These are phyloP conservation scores for Poliocrania exsul DNA, from an alignment of 2,797 vertebrate genomes.

Conservation along the genomic window DNA sequence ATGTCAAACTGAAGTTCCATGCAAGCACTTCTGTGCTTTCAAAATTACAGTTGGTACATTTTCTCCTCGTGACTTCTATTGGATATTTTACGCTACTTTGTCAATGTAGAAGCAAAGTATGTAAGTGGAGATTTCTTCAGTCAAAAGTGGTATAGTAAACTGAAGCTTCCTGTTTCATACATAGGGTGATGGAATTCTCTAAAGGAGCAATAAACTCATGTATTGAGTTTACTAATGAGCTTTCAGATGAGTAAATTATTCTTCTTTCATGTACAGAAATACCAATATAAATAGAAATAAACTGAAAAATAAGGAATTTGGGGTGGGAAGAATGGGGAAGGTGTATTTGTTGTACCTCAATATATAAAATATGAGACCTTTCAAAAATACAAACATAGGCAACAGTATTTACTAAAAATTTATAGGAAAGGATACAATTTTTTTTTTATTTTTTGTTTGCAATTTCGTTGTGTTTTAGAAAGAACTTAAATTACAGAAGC, in stretches of 20 bases:
- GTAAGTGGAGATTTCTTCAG: not conserved
- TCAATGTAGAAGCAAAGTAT: not conserved
- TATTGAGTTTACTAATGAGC: not conserved
- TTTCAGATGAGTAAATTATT: not conserved
- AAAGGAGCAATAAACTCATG: not conserved
- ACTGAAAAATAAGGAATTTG: not conserved
- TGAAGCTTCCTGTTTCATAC: not conserved
- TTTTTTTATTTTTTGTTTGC: not conserved
- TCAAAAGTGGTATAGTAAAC: not conserved
- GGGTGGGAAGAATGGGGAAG: not conserved
- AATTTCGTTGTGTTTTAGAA: not conserved
- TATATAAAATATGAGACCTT: not conserved
- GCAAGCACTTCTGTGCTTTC: not conserved
- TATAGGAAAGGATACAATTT: not conserved
- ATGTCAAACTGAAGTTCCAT: not conserved
- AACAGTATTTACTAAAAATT: not conserved
- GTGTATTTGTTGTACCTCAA: not conserved
- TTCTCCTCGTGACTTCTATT: not conserved
- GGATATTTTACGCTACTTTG: not conserved
- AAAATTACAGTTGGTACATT: not conserved
- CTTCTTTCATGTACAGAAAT: not conserved
- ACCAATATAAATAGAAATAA: not conserved
- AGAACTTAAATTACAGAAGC: not conserved
- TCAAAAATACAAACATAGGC: not conserved
- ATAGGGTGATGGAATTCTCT: not conserved